Base-by-base conservation (phyloP, 2,113 vertebrate species). In the Dromaius novaehollandiae region DNA sequence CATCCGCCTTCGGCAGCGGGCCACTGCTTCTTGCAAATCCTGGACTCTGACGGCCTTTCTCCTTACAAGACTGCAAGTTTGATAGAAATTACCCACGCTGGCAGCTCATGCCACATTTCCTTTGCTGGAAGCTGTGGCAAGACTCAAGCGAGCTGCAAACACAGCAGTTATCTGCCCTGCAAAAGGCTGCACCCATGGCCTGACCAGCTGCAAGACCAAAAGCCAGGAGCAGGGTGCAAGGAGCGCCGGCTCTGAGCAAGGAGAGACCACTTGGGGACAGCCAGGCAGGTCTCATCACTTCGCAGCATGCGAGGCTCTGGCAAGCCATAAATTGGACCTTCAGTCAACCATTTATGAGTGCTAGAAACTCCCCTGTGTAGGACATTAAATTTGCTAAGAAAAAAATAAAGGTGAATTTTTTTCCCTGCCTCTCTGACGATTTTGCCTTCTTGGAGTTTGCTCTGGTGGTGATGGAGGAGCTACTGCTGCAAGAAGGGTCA, bases 241-340 rank as follows among this genome's bases (percentile, higher is more conserved):
- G 48, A 85, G 86, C 4, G 8, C 32, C 9, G 7, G 73, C 68
- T 86, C 64, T 3, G 6, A 93, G 80, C 36, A 19, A 91, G 68
- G 40, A 77, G 83, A 93, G 60, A 56, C 68, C 89, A 60, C 91
- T 93, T 89, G 66, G 89, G 1, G 0, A 71, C 82, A 14, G 1
- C 44, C 93, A 86, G 70, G 86, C 94, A 77, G 65, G 82, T 74
- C 34, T 64, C 94, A 86, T 80, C 94, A 93, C 56, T 50, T 36
- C 51, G 76, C 90, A 89, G 82, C 85, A 42, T 77, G 74, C 58
- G 70, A 94, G 89, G 86, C 53, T 66, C 61, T 95, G 95, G 91
- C 89, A 93, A 83, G 48, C 95, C 97, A 94, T 65, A 96, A 97
- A 97, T 40, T 91, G 82, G 94, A 96, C 78, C 44, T 91, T 77